These are phyloP conservation scores for Chauna torquata DNA, from an alignment of 2,113 vertebrate genomes.

Conservation along the genomic window DNA sequence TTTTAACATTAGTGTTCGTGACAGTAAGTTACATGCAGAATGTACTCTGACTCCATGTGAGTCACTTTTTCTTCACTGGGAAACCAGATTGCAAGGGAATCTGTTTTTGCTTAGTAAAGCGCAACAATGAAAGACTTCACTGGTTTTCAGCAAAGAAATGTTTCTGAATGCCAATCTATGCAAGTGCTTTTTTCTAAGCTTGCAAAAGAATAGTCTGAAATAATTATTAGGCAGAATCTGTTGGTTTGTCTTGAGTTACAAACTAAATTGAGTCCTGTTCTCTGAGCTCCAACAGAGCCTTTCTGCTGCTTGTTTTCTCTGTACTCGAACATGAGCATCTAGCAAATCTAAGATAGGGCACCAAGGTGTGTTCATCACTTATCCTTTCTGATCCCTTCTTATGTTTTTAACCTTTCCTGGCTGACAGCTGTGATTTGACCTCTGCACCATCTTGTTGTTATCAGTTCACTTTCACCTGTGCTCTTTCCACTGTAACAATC, in stretches of 20 bases:
- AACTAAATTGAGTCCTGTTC: not conserved
- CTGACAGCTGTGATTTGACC: not conserved
- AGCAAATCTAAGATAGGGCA: not conserved
- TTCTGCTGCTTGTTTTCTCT: not conserved
- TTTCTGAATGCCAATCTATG: not conserved
- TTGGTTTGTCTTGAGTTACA: not conserved
- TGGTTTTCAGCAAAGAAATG: not conserved
- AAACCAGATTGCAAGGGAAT: not conserved
- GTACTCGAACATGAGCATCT: not conserved
- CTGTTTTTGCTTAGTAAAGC: not conserved
- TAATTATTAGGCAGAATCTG: not conserved
- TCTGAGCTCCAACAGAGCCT: not conserved
- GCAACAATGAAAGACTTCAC: not conserved
- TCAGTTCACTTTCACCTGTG: not conserved
- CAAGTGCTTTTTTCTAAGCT: not conserved
- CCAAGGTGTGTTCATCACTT: not conserved
- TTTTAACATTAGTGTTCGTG: accelerated
- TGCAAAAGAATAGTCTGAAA: not conserved
- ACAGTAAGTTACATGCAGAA: not conserved
- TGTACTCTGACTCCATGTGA: not conserved
- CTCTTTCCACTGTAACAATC: not conserved
- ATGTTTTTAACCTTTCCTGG: not conserved
- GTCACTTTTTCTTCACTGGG: not conserved
- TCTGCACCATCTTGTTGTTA: not conserved
- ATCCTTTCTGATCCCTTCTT: not conserved